Conservation (phyloP, 2,888 invertebrate species). For the Melipona bicolor region DNA sequence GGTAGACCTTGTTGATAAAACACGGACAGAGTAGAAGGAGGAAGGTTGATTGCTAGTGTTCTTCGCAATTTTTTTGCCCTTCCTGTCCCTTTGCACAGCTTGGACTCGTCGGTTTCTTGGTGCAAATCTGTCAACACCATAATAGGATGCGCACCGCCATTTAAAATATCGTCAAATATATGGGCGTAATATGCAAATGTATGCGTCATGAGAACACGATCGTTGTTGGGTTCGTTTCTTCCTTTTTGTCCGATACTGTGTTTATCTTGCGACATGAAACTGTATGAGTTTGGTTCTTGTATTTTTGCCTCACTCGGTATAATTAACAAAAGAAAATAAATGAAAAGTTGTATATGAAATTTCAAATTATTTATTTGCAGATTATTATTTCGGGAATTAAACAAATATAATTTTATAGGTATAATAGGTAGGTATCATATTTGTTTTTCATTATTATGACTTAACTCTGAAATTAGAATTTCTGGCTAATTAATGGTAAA, state of each 20-base stretch:
- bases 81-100: conserved; percentile 10
- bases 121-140: conserved; percentile 61
- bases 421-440: too few species aligned
- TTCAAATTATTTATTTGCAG: not conserved
- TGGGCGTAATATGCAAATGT: conserved; percentile 62
- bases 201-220: conserved; percentile 38
- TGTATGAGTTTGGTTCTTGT: not conserved
- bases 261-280: not conserved
- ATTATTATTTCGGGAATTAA: not conserved
- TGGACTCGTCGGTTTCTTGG: conserved; percentile 10
- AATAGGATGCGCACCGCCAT: conserved; percentile 56
- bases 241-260: conserved; percentile 1
- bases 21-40: conserved; percentile 8
- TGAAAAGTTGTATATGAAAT: not conserved
- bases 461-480: too few species aligned
- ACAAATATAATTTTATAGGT: too few species aligned
- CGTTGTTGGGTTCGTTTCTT: conserved; percentile 15
- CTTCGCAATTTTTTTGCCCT: conserved; percentile 21
- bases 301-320: not conserved
- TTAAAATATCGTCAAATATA: conserved; percentile 60
- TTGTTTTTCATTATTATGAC: too few species aligned
- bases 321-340: not conserved
- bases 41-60: conserved; percentile 43
- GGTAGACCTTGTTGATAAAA: conserved; percentile 65
- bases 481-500: too few species aligned